phyloP scores from a whole-genome alignment of 1,140 invertebrate genomes.

The Agrilus planipennis region DNA sequence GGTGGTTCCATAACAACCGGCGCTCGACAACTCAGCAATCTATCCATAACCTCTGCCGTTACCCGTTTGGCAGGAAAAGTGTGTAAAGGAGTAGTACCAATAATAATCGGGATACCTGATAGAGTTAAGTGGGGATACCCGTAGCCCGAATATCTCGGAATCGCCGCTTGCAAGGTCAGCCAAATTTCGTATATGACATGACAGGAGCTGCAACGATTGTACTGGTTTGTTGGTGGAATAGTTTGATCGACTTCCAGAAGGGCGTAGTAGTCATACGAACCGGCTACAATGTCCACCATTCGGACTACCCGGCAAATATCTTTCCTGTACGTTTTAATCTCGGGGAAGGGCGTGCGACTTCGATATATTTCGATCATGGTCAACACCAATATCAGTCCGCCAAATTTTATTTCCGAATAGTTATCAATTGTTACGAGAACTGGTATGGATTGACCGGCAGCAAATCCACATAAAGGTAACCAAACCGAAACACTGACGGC shows the following conservation, averaged over 20 bases:
- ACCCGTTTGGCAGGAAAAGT: constrained; percentile 12
- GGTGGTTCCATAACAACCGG: constrained; percentile 12
- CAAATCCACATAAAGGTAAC: constrained; percentile 16
- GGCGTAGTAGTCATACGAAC: constrained; percentile 15
- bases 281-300: constrained; percentile 16
- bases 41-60: constrained; percentile 12
- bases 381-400: constrained; percentile 17
- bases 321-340: constrained; percentile 14
- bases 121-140: constrained; percentile 19
- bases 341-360: constrained; percentile 11
- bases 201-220: constrained; percentile 11
- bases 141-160: constrained; percentile 8
- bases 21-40: constrained; percentile 1
- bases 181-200: constrained; percentile 21
- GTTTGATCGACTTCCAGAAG: constrained; percentile 13
- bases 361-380: constrained; percentile 15
- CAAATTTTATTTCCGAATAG: constrained; percentile 15
- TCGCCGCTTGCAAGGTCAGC: constrained; percentile 16
- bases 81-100: constrained; percentile 16
- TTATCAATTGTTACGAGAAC: constrained; percentile 16
- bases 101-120: constrained; percentile 17
- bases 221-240: constrained; percentile 17
- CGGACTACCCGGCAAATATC: constrained; percentile 18
- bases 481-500: constrained; percentile 13
- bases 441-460: constrained; percentile 14